Evolutionary conservation across 2,888 invertebrate species (phyloP).

Genomic region (Mesochorus sp.): DNA sequence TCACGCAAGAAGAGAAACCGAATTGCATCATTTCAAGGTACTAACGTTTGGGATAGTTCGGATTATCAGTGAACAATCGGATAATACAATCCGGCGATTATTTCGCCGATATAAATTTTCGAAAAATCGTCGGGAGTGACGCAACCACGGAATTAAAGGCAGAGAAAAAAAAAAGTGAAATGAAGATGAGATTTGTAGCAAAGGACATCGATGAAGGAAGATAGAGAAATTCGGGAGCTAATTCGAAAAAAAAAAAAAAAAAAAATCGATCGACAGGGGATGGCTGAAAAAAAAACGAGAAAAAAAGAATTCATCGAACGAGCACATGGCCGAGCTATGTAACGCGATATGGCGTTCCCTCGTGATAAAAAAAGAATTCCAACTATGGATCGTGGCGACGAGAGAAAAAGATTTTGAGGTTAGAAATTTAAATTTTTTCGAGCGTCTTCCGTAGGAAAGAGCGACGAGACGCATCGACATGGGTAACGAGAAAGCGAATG

Average conservation of each 20-base stretch:
- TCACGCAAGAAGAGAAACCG: too few species aligned
- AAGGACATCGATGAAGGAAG: too few species aligned
- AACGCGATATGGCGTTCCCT: constrained; percentile 38
- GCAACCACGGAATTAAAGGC: too few species aligned
- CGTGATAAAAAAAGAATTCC: constrained; percentile 41
- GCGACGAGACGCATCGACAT: neutral
- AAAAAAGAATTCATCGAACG: constrained; percentile 12
- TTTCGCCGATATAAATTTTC: too few species aligned
- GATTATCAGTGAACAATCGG: too few species aligned
- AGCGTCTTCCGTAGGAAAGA: neutral
- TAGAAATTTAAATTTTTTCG: constrained; percentile 19
- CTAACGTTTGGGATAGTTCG: too few species aligned
- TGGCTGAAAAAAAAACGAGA: neutral
- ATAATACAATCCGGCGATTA: too few species aligned
- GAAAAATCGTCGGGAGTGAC: too few species aligned
- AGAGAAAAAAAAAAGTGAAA: too few species aligned
- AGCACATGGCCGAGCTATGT: constrained; percentile 42
- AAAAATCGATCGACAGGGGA: neutral
- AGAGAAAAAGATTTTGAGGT: constrained; percentile 32
- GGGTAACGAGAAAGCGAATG: neutral
- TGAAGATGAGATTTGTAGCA: too few species aligned
- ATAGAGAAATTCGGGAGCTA: too few species aligned
- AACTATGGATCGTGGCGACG: neutral
- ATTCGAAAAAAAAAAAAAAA: constrained; percentile 10
- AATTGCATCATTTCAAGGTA: too few species aligned